phyloP scores from a whole-genome alignment of 1,140 invertebrate species.

The Heliconius hermathena region DNA sequence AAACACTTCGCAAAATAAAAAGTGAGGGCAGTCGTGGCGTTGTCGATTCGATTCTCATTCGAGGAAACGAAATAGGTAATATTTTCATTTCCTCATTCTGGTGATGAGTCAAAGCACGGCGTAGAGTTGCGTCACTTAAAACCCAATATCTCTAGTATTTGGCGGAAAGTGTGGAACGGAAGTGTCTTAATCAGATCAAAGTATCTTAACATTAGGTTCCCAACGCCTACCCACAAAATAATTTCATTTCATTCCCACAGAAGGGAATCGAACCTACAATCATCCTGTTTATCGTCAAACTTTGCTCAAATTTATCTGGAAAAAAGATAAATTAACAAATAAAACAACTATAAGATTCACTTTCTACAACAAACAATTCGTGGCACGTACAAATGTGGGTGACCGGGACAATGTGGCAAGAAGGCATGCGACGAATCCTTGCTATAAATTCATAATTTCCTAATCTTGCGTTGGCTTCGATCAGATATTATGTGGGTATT shows the following conservation, averaged over 20 bases:
- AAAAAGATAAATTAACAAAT: background rate
- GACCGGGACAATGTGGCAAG: slow-evolving; percentile 7
- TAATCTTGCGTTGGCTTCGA: background rate
- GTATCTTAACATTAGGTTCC: background rate
- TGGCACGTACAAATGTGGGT: slow-evolving; percentile 6
- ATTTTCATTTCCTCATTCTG: background rate
- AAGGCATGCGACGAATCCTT: slow-evolving; percentile 7
- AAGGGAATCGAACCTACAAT: too few relatives aligned
- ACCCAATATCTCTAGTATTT: background rate
- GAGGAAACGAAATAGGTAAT: background rate
- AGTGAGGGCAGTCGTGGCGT: too few relatives aligned
- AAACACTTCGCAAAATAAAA: too few relatives aligned
- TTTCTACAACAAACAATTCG: background rate
- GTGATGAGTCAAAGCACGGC: background rate
- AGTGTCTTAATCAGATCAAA: background rate
- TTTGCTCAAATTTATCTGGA: too few relatives aligned
- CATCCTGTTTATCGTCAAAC: too few relatives aligned
- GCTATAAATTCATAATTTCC: slow-evolving; percentile 7
- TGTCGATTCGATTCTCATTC: background rate
- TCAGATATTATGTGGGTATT: slow-evolving; percentile 7
- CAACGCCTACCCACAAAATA: background rate
- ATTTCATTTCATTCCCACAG: too few relatives aligned
- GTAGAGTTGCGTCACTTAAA: background rate
- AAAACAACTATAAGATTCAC: background rate
- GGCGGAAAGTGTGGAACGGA: background rate